Percentiles rank a stretch among this genome's conserved stretches.
Conservation (phyloP, 2,113 vertebrate genomes). For the Podarcis raffonei region DNA sequence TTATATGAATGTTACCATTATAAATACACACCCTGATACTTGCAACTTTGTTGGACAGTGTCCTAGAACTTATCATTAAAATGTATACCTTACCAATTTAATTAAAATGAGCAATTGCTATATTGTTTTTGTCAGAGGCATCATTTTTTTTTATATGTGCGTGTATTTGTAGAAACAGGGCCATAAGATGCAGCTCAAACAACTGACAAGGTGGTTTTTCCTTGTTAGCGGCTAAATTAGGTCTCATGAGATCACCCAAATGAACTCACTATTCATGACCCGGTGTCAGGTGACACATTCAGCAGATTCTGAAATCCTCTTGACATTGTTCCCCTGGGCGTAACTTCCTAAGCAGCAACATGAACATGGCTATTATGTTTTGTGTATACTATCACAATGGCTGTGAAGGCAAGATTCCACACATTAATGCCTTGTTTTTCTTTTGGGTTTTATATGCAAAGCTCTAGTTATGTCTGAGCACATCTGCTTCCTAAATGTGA, state of each 20-base stretch:
- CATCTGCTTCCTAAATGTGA: not conserved
- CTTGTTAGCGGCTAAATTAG: not conserved
- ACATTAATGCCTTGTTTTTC: not conserved
- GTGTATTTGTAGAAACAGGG: not conserved
- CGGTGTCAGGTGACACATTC: not conserved
- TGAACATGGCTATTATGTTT: not conserved
- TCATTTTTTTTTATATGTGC: no score
- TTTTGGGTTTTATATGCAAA: not conserved
- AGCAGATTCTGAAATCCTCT: not conserved
- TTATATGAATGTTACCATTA: not conserved
- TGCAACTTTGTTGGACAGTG: not conserved
- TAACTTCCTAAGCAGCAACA: not conserved
- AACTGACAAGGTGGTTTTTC: not conserved
- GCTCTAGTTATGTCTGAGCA: not conserved
- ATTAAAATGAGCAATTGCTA: not conserved
- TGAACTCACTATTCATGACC: not conserved
- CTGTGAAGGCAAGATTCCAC: fast-evolving
- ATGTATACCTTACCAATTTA: not conserved
- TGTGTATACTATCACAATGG: not conserved
- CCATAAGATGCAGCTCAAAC: not conserved
- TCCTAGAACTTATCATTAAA: not conserved
- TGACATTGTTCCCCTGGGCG: not conserved
- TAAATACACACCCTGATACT: not conserved
- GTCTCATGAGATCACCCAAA: not conserved
- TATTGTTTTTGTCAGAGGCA: not conserved